These are phyloP conservation scores for Xiphophorus maculatus DNA, from an alignment of 2,113 vertebrate genomes.

Conservation along the genomic window DNA sequence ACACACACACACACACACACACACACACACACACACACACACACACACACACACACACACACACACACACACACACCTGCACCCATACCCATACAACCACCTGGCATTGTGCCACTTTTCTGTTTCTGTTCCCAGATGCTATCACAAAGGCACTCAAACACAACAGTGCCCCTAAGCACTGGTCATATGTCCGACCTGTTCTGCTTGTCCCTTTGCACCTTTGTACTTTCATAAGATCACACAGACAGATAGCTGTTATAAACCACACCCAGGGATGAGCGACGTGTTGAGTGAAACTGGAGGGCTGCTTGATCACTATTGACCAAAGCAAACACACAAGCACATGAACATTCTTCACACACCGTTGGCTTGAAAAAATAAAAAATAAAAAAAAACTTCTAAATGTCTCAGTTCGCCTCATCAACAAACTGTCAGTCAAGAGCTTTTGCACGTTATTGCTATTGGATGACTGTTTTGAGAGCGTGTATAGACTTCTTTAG, in stretches of 20 bases:
- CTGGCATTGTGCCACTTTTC: slow-evolving; percentile 48
- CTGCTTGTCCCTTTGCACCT: slow-evolving; percentile 74
- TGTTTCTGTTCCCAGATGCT: slow-evolving; percentile 67
- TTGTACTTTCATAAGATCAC: slow-evolving; percentile 37
- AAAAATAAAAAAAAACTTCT: slow-evolving; percentile 7
- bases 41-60: neutral
- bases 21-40: neutral
- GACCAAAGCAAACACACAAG: slow-evolving; percentile 23
- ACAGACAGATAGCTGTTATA: slow-evolving; percentile 45
- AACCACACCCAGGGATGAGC: slow-evolving; percentile 41
- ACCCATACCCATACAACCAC: slow-evolving; percentile 4
- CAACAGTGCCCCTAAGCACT: slow-evolving; percentile 63
- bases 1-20: slow-evolving; percentile 3
- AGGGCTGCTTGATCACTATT: slow-evolving; percentile 10
- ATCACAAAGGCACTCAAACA: slow-evolving; percentile 54
- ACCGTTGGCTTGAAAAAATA: slow-evolving; percentile 8
- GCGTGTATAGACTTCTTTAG: slow-evolving; percentile 38
- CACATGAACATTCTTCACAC: slow-evolving; percentile 21
- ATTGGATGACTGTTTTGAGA: slow-evolving; percentile 24
- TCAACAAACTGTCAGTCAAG: slow-evolving; percentile 9
- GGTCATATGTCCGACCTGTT: slow-evolving; percentile 81
- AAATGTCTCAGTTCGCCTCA: neutral
- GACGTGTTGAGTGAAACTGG: slow-evolving; percentile 51
- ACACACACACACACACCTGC: neutral
- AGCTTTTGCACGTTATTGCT: slow-evolving; percentile 16